Conservation (phyloP, 2,797 vertebrate genomes). For the Rhynchotus rufescens region DNA sequence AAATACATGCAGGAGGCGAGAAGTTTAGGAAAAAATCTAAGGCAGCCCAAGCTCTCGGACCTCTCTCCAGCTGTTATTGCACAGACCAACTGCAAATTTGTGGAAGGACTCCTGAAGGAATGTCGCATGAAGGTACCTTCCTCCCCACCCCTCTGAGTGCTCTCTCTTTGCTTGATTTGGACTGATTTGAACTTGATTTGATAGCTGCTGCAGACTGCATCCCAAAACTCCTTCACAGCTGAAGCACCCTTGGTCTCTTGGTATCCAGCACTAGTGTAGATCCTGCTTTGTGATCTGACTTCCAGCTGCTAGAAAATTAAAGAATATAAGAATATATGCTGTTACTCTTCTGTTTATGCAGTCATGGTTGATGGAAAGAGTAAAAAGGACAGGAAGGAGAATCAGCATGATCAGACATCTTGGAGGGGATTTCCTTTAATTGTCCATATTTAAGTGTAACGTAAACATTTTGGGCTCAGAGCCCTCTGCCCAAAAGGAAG, state of each 20-base stretch:
- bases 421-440: constrained; percentile 3
- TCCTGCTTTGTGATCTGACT: not conserved
- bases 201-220: not conserved
- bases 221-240: not conserved
- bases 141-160: not conserved
- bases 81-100: constrained; percentile 95
- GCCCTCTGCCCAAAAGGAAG: not conserved
- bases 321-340: rapidly evolving
- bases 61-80: constrained; percentile 91
- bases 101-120: constrained; percentile 94
- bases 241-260: not conserved
- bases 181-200: not conserved
- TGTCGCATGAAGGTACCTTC: constrained; percentile 93
- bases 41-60: constrained; percentile 93
- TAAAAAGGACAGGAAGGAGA: not conserved
- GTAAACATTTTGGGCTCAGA: not conserved
- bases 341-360: not conserved
- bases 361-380: not conserved
- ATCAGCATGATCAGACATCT: not conserved
- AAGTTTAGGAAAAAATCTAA: constrained; percentile 87
- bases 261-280: not conserved
- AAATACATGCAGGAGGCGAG: constrained; percentile 90
- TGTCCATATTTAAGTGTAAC: not conserved
- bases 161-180: not conserved
- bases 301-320: not conserved